Conservation (phyloP, 2,888 invertebrate genomes). For the Cremastinae sp. region DNA sequence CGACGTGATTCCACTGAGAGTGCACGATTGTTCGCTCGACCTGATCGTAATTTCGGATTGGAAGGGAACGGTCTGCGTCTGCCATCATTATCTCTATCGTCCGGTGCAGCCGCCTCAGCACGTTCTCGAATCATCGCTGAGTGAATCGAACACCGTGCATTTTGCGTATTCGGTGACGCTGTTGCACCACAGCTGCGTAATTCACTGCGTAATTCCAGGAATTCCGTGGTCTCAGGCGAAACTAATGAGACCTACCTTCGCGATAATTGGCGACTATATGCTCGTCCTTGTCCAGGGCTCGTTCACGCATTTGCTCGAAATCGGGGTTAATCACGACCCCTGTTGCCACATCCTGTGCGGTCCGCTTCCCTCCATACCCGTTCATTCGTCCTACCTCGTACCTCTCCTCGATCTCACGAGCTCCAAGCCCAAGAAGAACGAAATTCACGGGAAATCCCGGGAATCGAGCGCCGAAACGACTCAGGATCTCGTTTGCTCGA, state of each 20-base stretch:
- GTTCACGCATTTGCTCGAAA: conserved; percentile 92
- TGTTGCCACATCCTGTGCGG: conserved; percentile 88
- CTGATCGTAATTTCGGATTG: conserved; percentile 89
- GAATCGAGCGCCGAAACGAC: conserved; percentile 36
- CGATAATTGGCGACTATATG: conserved; percentile 89
- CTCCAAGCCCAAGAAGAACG: conserved; percentile 22
- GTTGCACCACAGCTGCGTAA: conserved; percentile 91
- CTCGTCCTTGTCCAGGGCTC: conserved; percentile 91
- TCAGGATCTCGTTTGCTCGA: conserved; percentile 60
- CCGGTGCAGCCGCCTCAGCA: conserved; percentile 82
- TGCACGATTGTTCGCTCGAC: conserved; percentile 91
- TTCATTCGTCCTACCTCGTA: conserved; percentile 85
- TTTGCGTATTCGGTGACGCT: conserved; percentile 93
- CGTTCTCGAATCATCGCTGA: conserved; percentile 77
- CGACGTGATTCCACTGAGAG: conserved; percentile 89
- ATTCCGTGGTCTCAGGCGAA: conserved; percentile 90
- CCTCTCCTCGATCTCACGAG: conserved; percentile 83
- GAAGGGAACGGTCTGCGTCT: conserved; percentile 88
- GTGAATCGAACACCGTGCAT: conserved; percentile 85
- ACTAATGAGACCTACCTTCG: conserved; percentile 88
- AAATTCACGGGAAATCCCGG: conserved; percentile 49
- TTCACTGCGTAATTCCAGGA: conserved; percentile 91
- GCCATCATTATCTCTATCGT: conserved; percentile 92
- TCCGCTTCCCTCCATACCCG: conserved; percentile 83
- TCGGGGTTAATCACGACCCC: conserved; percentile 91